Evolutionary conservation across 92 coral and sea anemone species (phyloP), one percentile per base, ranked within the genome.

Genomic region (Heliopora coerulea): DNA sequence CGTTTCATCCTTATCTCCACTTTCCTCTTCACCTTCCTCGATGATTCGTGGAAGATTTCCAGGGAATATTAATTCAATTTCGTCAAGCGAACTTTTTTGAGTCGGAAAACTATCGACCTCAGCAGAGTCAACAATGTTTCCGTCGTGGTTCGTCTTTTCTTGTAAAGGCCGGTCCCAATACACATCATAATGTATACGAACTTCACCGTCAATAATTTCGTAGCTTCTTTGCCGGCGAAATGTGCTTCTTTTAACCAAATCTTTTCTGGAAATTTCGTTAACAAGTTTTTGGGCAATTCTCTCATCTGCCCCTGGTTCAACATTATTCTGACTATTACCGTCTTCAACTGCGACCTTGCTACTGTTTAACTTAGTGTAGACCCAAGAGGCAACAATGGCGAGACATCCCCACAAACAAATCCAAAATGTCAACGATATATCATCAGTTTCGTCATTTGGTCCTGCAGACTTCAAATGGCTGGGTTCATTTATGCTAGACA

Each of bases 61-160:
- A 20, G 98, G 98, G 52, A 90, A 89, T 59, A 93, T 78, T 28
- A 89, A 65, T 59, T 88, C 90, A 87, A 89, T 87, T 62, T 93
- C 96, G 54, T 93, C 98, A 90, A 93, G 85, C 18, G 96, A 87
- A 28, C 78, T 88, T 60, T 93, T 83, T 29, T 89, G 80, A 75
- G 31, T 35, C 0, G 81, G 86, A 31, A 74, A 72, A 27, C 46
- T 33, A 35, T 75, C 72, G 58, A 44, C 46, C 59, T 82, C 72
- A 72, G 79, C 34, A 40, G 20, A 23, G 46, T 69, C 19, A 60
- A 73, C 28, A 54, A 70, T 56, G 23, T 56, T 28, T 21, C 34
- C 49, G n/a, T 32, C 6, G 23, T 54, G 52, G 44, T 58, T 76
- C 40, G 41, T 62, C 33, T 49, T 31, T 20, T 59, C 40, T 28